A percentile compares a stretch with the other conserved stretches of the same genome.
phyloP scores from a whole-genome alignment of 2,797 vertebrate species.

The Leptodactylus fallax region DNA sequence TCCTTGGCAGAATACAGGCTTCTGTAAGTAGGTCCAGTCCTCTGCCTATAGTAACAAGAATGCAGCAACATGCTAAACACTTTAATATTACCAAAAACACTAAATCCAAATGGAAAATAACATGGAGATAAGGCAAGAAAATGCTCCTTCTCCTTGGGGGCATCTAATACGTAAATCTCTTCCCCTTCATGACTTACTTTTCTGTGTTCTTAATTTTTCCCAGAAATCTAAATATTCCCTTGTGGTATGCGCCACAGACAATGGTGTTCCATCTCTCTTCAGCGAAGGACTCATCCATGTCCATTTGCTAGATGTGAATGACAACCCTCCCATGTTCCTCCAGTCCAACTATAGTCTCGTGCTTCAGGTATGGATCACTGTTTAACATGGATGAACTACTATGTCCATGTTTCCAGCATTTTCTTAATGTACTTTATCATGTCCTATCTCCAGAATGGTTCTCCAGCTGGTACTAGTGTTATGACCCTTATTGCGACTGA shows the following conservation, averaged over 20 bases:
- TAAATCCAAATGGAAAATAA: no score
- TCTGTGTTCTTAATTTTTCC: neutral
- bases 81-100: no score
- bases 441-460: conserved; percentile 83
- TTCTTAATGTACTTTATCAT: neutral
- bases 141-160: neutral
- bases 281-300: conserved; percentile 81
- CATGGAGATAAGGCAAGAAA: no score
- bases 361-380: conserved; percentile 82
- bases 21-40: no score
- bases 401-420: neutral
- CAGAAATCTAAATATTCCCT: conserved; percentile 89
- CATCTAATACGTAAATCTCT: neutral
- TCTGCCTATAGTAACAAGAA: no score
- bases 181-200: neutral
- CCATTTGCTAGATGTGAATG: conserved; percentile 88
- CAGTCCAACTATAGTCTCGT: conserved; percentile 88
- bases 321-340: conserved; percentile 93
- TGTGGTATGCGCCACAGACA: conserved; percentile 88
- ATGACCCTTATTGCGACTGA: conserved; percentile 89
- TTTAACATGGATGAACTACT: neutral
- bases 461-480: conserved; percentile 83
- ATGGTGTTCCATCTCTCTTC: conserved; percentile 84
- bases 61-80: no score
- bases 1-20: no score